Evolutionary conservation across 2,797 vertebrate species (phyloP), one percentile per base, ranked within the genome.

Genomic region (Selene dorsalis): DNA sequence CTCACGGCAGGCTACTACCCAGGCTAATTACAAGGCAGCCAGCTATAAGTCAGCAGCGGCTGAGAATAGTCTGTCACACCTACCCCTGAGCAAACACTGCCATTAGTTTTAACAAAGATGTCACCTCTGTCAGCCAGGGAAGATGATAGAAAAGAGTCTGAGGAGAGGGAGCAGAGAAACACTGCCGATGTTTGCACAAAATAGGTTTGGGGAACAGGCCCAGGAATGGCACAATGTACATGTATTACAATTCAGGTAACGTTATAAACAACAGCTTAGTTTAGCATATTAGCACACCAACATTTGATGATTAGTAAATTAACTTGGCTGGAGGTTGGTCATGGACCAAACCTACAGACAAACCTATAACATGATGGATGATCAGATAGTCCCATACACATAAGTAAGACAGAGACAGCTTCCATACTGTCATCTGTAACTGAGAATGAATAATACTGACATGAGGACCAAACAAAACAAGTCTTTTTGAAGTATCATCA

Each of bases 101-200:
- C 82, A 89, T 90, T 85, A 82, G 85, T 92, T 94, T 90, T 84
- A 92, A 92, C 90, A 89, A 88, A 90, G 88, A 88, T 65, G 82
- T 91, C 84, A 84, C 65, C 66, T 61, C 64, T 62, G 75, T 77
- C 66, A 57, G 60, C 41, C 67, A 56, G 67, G 16, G 50, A 59
- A 59, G 81, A 84, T 75, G 75, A 73, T 32, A 56, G 68, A 56
- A 56, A 77, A 69, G 35, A 53, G 35, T 10, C 43, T n/a, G 77
- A 57, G 39, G 59, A 58, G 41, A 71, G 38, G 47, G 20, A 8
- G 6, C 24, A 69, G 59, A 75, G 52, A 47, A 58, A 65, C 64
- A 80, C 32, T 41, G 13, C 6, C 53, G 45, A 61, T 63, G 56
- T 71, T 22, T 43, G 30, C 8, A 64, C 10, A 61, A 30, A 11